A percentile compares a stretch with the other conserved stretches of the same genome.
Evolutionary conservation across 1,140 invertebrate genomes (phyloP).

Genomic region (Danaus melanippus): DNA sequence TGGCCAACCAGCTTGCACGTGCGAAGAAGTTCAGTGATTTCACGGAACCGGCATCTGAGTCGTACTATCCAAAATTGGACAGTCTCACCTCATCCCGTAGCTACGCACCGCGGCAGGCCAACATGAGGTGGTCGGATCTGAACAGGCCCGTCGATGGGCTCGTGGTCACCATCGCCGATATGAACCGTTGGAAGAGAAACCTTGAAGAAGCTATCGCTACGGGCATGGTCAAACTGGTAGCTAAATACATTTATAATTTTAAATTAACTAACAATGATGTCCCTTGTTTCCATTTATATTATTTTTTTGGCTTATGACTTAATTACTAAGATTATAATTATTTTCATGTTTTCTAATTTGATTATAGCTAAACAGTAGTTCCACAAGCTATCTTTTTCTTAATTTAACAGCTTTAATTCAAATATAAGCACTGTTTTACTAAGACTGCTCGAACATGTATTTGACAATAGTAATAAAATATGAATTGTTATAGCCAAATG

Average conservation of each 20-base stretch:
- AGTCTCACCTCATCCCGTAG: conserved; percentile 70
- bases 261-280: background rate
- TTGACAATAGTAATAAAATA: no score
- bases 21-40: conserved; percentile 72
- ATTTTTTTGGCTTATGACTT: conserved; percentile 3
- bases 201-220: conserved; percentile 76
- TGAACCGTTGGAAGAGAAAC: conserved; percentile 75
- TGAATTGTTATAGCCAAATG: conserved; percentile 43
- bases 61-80: conserved; percentile 75
- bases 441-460: no score
- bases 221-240: conserved; percentile 57
- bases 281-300: background rate
- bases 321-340: no score
- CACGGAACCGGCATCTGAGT: conserved; percentile 68
- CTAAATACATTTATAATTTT: background rate
- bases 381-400: no score
- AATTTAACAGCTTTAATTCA: no score
- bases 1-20: conserved; percentile 70
- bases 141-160: conserved; percentile 73
- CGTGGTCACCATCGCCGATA: conserved; percentile 68
- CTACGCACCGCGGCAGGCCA: conserved; percentile 72
- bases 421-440: no score
- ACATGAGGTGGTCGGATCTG: conserved; percentile 66
- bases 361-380: no score
- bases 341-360: no score